These are phyloP conservation scores for Eupithecia abbreviata DNA, from an alignment of 2,888 invertebrate genomes.

Conservation along the genomic window DNA sequence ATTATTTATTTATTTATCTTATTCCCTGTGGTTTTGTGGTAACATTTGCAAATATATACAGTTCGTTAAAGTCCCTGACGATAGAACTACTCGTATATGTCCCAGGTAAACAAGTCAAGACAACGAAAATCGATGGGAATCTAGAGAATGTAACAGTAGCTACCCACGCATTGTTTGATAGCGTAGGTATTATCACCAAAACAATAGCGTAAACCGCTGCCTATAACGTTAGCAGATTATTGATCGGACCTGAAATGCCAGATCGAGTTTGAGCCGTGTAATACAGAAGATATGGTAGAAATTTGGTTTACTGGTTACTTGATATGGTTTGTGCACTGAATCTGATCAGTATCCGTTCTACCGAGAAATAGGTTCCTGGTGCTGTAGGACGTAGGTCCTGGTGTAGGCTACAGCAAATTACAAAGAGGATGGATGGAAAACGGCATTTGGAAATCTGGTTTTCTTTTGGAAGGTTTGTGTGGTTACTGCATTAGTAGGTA, in stretches of 20 bases:
- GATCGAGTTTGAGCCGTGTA: not conserved
- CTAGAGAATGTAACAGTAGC: conserved; percentile 1
- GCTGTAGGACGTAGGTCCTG: too few relatives aligned
- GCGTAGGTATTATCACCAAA: not conserved
- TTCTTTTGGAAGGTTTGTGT: too few relatives aligned
- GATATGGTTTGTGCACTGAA: not conserved
- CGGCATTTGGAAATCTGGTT: too few relatives aligned
- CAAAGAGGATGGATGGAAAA: not conserved
- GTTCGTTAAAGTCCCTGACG: not conserved
- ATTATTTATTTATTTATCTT: too few relatives aligned
- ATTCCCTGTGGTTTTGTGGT: too few relatives aligned
- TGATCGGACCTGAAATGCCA: not conserved
- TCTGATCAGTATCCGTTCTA: not conserved
- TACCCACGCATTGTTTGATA: not conserved
- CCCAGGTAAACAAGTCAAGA: not conserved
- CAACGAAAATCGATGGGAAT: conserved; percentile 9
- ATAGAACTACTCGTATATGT: not conserved
- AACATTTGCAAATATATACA: too few relatives aligned
- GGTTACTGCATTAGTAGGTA: too few relatives aligned
- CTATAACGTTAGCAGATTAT: not conserved
- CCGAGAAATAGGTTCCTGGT: not conserved
- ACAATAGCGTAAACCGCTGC: not conserved
- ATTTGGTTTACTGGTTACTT: not conserved
- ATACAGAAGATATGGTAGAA: not conserved
- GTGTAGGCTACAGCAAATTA: not conserved